Percentiles rank a stretch among this genome's conserved stretches.
These are phyloP conservation scores for Trachelus troglodyta DNA, from an alignment of 2,888 invertebrate species.

Conservation along the genomic window DNA sequence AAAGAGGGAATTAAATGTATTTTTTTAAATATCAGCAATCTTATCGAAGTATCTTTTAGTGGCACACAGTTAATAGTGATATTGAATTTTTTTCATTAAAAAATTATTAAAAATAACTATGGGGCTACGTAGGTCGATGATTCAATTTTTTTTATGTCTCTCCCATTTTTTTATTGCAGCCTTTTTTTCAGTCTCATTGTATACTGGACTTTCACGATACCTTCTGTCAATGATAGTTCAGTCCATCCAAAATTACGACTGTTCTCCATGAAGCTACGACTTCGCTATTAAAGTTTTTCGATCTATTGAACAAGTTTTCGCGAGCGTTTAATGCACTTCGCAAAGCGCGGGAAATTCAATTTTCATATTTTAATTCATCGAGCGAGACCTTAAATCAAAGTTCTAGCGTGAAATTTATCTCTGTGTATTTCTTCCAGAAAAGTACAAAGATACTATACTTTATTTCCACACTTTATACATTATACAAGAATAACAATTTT, in stretches of 20 bases:
- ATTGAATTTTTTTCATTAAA: not conserved
- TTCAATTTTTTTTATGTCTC: not conserved
- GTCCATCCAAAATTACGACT: too few species aligned
- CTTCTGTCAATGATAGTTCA: too few species aligned
- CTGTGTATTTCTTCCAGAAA: not conserved
- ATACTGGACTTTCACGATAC: too few species aligned
- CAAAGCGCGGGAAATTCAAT: not conserved
- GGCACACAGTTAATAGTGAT: not conserved
- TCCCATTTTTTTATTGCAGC: not conserved
- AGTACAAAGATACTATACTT: not conserved
- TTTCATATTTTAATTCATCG: not conserved
- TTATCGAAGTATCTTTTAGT: not conserved
- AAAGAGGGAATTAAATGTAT: not conserved
- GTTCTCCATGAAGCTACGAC: not conserved
- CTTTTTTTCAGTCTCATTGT: too few species aligned
- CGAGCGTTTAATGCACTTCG: not conserved
- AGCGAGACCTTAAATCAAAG: not conserved
- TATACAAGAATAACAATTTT: not conserved
- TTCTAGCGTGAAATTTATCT: not conserved
- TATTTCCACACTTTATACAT: not conserved
- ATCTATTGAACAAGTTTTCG: not conserved
- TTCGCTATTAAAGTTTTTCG: not conserved
- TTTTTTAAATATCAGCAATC: not conserved
- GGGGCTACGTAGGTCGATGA: too few species aligned
- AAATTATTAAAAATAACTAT: not conserved